Base-by-base conservation (phyloP, 2,888 invertebrate genomes). In the Exocentrus adspersus region DNA sequence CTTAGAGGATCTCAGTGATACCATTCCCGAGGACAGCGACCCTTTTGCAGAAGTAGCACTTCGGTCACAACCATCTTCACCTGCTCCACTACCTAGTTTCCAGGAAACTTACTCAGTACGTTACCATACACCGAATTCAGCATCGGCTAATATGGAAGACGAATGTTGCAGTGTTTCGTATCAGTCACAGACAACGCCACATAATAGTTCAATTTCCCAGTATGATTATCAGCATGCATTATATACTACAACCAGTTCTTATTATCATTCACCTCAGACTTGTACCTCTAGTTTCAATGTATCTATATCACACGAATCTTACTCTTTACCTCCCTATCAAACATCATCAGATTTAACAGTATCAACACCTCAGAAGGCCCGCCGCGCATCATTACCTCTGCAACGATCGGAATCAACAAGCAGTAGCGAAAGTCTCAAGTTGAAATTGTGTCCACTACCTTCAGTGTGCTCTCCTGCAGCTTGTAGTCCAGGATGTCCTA, bases 101-200 rank as follows among this genome's bases (percentile, higher is more conserved):
- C 92, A 94, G 85, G 94, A 94, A 84, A 94, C 93, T 21, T 93
- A 93, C 82, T 92, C 92, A 62, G 88, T 92, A 51, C 89, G 91
- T 68, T 91, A 91, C 78, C 71, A 52, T 45, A 46, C 66, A 17
- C 71, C 70, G 32, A 64, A 60, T 14, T 65, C 67, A 87, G 81
- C 85, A 89, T 74, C 54, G 24, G 88, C 92, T 75, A 93, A 93
- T 83, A 93, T 93, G 93, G 93, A 93, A 80, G 93, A 93, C 78
- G 93, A 93, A 75, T 92, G 92, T 79, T 92, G 90, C 80, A 90
- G 91, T 78, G 87, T 89, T 14, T 82, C 79, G 78, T 88, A 81
- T 51, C 82, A 80, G 60, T 82, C 81, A 70, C 65, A 63, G n/a
- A 21, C 63, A n/a, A 45, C 65, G 7, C 89, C 87, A 72, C 80